phyloP scores from a whole-genome alignment of 1,140 invertebrate genomes.

The Ceratoteleas bidentatus region DNA sequence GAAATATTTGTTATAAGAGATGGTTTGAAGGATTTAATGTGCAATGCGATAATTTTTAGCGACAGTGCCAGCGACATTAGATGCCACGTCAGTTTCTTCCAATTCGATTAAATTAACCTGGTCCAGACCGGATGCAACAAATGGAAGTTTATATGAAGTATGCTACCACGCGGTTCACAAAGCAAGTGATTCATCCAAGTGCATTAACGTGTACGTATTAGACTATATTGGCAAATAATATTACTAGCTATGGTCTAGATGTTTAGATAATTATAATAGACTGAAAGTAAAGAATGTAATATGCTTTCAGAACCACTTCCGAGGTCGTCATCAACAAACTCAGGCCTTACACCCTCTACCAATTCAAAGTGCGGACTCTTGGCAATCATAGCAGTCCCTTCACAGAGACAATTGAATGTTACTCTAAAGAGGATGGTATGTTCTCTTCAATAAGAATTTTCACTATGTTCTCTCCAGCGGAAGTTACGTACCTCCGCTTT shows the following conservation, averaged over 20 bases:
- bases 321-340: conserved; percentile 80
- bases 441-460: too few relatives aligned
- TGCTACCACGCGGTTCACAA: conserved; percentile 80
- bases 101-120: conserved; percentile 81
- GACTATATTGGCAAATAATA: too few relatives aligned
- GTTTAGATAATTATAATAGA: too few relatives aligned
- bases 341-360: conserved; percentile 84
- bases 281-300: too few relatives aligned
- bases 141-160: conserved; percentile 78
- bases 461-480: too few relatives aligned
- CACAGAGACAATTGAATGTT: too few relatives aligned
- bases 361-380: conserved; percentile 82
- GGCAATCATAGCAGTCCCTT: too few relatives aligned
- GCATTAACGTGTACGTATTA: conserved; percentile 67
- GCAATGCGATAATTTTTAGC: conserved; percentile 46
- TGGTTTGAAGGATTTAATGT: conserved; percentile 3
- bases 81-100: conserved; percentile 80
- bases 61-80: conserved; percentile 77
- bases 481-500: too few relatives aligned
- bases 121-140: conserved; percentile 70
- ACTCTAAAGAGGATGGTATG: too few relatives aligned
- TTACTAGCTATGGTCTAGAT: too few relatives aligned
- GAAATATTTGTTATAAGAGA: too few relatives aligned
- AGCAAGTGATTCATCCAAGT: conserved; percentile 67
- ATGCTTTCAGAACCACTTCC: conserved; percentile 79